Evolutionary conservation across 2,113 vertebrate genomes (phyloP).

Genomic region (Syngnathus typhle): DNA sequence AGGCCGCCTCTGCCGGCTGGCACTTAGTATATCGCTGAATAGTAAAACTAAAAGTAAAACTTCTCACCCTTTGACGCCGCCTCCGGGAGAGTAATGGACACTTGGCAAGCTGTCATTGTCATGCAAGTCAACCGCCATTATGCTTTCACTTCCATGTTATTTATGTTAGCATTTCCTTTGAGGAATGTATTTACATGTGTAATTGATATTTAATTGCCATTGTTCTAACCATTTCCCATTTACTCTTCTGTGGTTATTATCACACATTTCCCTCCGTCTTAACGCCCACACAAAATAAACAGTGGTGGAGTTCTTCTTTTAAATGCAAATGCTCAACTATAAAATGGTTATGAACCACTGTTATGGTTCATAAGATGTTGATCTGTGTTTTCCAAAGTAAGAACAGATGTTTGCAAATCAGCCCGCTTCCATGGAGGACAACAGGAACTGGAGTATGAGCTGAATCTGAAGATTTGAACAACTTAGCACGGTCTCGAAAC

Average conservation of each 20-base stretch:
- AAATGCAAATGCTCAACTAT: too few species aligned
- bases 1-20: not conserved
- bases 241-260: not conserved
- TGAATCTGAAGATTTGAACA: too few species aligned
- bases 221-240: not conserved
- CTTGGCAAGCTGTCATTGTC: not conserved
- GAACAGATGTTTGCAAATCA: too few species aligned
- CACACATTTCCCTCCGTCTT: not conserved
- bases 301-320: not conserved
- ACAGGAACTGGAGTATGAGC: too few species aligned
- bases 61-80: not conserved
- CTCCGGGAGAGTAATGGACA: not conserved
- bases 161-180: not conserved
- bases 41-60: not conserved
- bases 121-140: not conserved
- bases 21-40: not conserved
- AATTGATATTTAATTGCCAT: constrained; percentile 1
- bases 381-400: too few species aligned
- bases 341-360: too few species aligned
- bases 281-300: not conserved
- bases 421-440: too few species aligned
- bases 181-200: not conserved
- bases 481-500: too few species aligned
- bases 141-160: not conserved
- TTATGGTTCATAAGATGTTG: too few species aligned